Base-by-base conservation (phyloP, 1,140 invertebrate species). In the Lasioglossum baleicum region DNA sequence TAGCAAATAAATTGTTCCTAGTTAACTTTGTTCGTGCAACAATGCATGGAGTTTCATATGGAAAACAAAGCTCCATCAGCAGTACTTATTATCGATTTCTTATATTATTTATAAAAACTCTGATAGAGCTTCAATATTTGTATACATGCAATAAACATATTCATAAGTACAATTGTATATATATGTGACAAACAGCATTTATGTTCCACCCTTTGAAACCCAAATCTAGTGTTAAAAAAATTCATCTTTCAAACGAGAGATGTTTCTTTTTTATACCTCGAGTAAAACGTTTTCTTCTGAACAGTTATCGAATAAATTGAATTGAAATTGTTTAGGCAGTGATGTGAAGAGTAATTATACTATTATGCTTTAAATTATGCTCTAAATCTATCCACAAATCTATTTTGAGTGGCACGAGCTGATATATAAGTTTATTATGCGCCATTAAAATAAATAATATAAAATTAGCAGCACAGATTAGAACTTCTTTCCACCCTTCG, bases 401-500 rank as follows among this genome's bases (percentile, higher is more conserved):
- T 86, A 87, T 86, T 80, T 75, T 72, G 81, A 78, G 84, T 86
- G 82, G 82, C 82, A 87, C 64, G 76, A 82, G 78, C 79, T 80
- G 76, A 79, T 83, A 88, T 87, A 88, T 84, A 82, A 35, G 78
- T 80, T 88, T 86, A 82, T 88, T 87, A 84, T 87, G 84, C 82
- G 83, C 78, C 76, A 35, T 82, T 87, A 82, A 80, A 87, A 88
- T 85, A 88, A 89, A 87, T 88, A 89, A 87, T 87, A 87, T 83
- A 83, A 83, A 87, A 87, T 91, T 92, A 94, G 87, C 93, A 94
- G 88, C 93, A 94, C 73, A 92, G 90, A 88, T 91, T 93, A 61
- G 91, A 89, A 86, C 83, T 92, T 86, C 91, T 90, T 78, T 94
- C 93, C 76, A 91, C 90, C 91, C 94, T 93, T 89, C 94, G 93